Evolutionary conservation across 1,140 invertebrate species (phyloP).

Genomic region (Saccostrea cuccullata): DNA sequence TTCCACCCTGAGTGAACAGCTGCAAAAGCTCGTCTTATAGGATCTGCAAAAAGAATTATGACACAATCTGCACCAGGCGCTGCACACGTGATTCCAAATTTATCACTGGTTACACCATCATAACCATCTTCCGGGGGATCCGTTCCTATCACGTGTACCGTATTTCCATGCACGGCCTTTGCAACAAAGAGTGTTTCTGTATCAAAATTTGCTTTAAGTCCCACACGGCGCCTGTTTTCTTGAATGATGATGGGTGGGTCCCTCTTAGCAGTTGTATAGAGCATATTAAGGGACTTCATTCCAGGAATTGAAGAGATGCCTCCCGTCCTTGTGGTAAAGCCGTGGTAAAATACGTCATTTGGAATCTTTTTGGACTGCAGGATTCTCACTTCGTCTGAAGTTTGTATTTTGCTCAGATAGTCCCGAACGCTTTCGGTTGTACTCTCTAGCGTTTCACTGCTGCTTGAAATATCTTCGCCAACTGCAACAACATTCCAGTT

Average conservation of each 20-base stretch:
- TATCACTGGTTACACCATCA: conserved; percentile 61
- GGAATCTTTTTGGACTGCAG: conserved; percentile 57
- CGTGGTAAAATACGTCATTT: conserved; percentile 60
- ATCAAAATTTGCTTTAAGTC: conserved; percentile 51
- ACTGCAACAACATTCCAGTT: neutral
- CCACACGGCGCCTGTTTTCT: conserved; percentile 62
- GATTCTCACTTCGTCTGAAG: conserved; percentile 50
- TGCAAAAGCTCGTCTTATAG: conserved; percentile 53
- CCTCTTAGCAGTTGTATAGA: conserved; percentile 55
- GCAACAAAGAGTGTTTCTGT: conserved; percentile 48
- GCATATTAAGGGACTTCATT: conserved; percentile 60
- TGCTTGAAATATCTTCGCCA: neutral
- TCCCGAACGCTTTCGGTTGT: neutral
- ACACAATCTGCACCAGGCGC: conserved; percentile 68
- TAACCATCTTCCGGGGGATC: conserved; percentile 53
- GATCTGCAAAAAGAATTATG: conserved; percentile 64
- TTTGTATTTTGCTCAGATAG: neutral
- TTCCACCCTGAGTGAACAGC: conserved; percentile 65
- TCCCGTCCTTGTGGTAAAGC: conserved; percentile 59
- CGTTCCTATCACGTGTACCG: conserved; percentile 54
- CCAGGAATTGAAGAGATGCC: conserved; percentile 57
- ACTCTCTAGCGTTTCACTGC: neutral
- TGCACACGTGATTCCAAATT: conserved; percentile 54
- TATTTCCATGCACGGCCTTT: conserved; percentile 59
- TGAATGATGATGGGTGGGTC: conserved; percentile 56